phyloP scores from a whole-genome alignment of 2,797 vertebrate genomes.

The Malacoraja senta region DNA sequence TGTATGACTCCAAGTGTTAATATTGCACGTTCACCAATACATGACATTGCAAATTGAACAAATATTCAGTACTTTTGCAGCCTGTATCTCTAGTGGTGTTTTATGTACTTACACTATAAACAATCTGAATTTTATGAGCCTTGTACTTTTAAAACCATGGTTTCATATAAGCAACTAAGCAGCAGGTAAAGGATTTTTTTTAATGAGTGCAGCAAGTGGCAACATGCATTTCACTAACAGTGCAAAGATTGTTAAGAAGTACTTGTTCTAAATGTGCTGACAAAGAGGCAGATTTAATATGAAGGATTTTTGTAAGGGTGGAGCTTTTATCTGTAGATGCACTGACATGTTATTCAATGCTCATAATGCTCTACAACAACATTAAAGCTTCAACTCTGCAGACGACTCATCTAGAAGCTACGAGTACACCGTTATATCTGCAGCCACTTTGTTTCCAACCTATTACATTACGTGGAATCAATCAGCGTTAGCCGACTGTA shows the following conservation, averaged over 20 bases:
- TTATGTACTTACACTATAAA: not conserved
- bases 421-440: not conserved
- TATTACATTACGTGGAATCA: not conserved
- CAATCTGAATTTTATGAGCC: not conserved
- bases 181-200: not conserved
- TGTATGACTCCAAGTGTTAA: no score
- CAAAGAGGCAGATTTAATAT: not conserved
- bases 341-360: not conserved
- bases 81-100: not conserved
- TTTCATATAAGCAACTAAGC: not conserved
- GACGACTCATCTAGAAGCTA: not conserved
- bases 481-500: not conserved
- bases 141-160: not conserved
- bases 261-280: not conserved
- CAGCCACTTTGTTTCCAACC: not conserved
- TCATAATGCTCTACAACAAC: not conserved
- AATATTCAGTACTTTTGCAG: conserved; percentile 11
- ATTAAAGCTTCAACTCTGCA: not conserved
- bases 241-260: conserved; percentile 24
- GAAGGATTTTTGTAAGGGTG: not conserved
- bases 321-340: not conserved
- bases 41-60: not conserved
- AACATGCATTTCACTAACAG: not conserved
- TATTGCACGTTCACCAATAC: no score
- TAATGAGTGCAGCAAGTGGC: not conserved